Base-by-base conservation (phyloP, 2,797 vertebrate genomes). In the Huso huso region DNA sequence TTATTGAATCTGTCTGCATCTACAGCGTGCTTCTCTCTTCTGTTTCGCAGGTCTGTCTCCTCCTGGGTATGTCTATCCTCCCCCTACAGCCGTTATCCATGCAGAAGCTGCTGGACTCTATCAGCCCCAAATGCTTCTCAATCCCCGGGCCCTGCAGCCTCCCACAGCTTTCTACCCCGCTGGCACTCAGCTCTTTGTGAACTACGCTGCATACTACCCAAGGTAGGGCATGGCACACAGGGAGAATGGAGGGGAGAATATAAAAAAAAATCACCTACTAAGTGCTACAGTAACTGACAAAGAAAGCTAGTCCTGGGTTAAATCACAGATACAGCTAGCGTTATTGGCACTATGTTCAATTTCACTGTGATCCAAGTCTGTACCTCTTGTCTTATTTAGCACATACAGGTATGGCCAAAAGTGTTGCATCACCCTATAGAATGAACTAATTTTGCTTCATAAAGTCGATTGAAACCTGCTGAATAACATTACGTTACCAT, bases 111-210 rank as follows among this genome's bases (percentile, higher is more conserved):
- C 89, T 66, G 67, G 70, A 12, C 78, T 91, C 4, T 91, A 89
- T 66, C 89, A 90, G 65, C 89, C 88, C 6, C 89, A 88, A 0
- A 37, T 91, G 71, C 84, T 91, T 13, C 67, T 91, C 74, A 90
- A 72, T 62, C 89, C 89, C 3, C 84, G 89, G 49, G 78, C 85
- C 0, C 75, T 90, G 11, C 88, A 88, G 67, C 87, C 86, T 10
- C 85, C 89, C 37, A 73, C 90, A 0, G 86, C 89, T 0, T 91
- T 87, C 73, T 91, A 90, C 71, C 90, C 89, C 66, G 87, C 88
- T 7, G 86, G 87, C 68, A 77, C 89, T 57, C 90, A 91, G 79
- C 85, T 91, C 69, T 91, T 90, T 76, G 89, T 91, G 89, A 91
- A 91, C 79, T 91, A 91, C 72, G 81, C 88, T 2, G 84, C 90